A percentile compares a stretch with the other conserved stretches of the same genome.
Conservation (phyloP, 1,140 invertebrate genomes). For the Hypsibius dujardini region DNA sequence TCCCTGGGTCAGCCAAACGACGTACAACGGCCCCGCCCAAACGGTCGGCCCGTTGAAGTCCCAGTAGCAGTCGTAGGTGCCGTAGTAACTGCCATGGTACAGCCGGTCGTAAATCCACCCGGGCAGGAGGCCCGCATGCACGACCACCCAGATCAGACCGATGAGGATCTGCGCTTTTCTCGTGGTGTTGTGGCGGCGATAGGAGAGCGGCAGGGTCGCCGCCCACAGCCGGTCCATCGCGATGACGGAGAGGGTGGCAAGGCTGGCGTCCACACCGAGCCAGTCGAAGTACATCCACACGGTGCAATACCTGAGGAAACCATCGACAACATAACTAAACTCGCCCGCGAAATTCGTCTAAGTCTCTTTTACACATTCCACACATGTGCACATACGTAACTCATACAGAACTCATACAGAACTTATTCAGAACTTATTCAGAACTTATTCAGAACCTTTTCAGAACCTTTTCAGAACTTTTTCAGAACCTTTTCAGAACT, state of each 20-base stretch:
- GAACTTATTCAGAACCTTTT: too few relatives aligned
- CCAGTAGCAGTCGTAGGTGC: not conserved
- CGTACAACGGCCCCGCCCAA: not conserved
- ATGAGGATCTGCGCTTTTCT: not conserved
- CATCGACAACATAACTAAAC: too few relatives aligned
- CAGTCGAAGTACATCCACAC: constrained; percentile 1
- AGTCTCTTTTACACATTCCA: too few relatives aligned
- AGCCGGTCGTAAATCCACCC: not conserved
- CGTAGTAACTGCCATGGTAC: not conserved
- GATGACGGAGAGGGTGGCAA: not conserved
- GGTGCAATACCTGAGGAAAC: too few relatives aligned
- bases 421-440: too few relatives aligned
- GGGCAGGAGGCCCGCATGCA: not conserved
- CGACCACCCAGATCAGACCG: not conserved
- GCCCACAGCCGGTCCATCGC: not conserved
- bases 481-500: too few relatives aligned
- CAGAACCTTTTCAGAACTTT: too few relatives aligned
- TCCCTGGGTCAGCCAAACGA: too few relatives aligned
- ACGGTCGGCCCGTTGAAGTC: not conserved
- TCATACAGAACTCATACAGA: too few relatives aligned
- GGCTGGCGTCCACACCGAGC: not conserved
- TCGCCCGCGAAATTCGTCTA: too few relatives aligned
- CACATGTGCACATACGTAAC: too few relatives aligned
- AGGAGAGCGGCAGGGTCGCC: not conserved
- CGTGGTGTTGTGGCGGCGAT: not conserved